A percentile compares a stretch with the other conserved stretches of the same genome.
These are phyloP conservation scores for Lateolabrax maculatus DNA, from an alignment of 2,797 vertebrate species.

Conservation along the genomic window DNA sequence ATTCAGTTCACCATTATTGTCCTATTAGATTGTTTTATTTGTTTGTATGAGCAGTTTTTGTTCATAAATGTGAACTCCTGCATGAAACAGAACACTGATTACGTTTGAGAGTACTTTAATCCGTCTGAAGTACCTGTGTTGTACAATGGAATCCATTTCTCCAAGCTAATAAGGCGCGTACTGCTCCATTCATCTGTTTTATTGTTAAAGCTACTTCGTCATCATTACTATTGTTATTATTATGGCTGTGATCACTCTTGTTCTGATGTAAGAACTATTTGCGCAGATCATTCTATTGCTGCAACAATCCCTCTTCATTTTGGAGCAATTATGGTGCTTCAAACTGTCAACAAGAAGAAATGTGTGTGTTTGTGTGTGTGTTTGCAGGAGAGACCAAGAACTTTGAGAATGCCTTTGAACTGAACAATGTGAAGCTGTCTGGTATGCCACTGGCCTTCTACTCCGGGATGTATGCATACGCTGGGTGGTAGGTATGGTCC, in stretches of 20 bases:
- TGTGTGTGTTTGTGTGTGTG: constrained; percentile 1
- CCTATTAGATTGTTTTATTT: not conserved
- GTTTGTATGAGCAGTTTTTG: not conserved
- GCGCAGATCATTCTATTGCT: not conserved
- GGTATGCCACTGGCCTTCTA: constrained; percentile 96
- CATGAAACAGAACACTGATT: not conserved
- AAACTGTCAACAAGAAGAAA: not conserved
- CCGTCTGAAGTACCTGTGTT: not conserved
- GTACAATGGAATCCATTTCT: not conserved
- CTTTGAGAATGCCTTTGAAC: constrained; percentile 93
- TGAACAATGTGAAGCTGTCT: constrained; percentile 86
- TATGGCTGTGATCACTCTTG: not conserved
- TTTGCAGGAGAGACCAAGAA: constrained; percentile 90
- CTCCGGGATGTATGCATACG: constrained; percentile 98
- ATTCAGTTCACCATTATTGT: not conserved
- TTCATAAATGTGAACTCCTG: not conserved
- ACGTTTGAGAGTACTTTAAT: not conserved
- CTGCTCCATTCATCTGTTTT: not conserved
- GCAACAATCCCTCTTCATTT: constrained; percentile 5
- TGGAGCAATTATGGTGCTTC: not conserved
- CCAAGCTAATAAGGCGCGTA: not conserved
- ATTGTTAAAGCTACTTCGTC: not conserved
- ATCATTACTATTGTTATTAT: not conserved
- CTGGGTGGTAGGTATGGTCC: constrained; percentile 89
- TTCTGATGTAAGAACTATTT: not conserved